These are phyloP conservation scores for Struthidea cinerea DNA, from an alignment of 2,113 vertebrate genomes.

Conservation along the genomic window DNA sequence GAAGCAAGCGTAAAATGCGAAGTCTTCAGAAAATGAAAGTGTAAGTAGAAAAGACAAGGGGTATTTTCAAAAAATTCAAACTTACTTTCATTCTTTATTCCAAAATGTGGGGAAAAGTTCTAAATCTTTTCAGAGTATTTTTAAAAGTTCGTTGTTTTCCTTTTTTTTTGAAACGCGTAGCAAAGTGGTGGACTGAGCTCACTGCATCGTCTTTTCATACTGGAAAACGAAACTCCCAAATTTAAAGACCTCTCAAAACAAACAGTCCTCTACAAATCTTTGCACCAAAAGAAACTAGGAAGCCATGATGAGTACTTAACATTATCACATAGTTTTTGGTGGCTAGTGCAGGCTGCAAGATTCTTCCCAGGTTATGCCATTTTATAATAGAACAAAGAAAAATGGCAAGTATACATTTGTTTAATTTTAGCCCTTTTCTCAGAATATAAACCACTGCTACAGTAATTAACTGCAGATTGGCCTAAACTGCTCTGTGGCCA, in stretches of 20 bases:
- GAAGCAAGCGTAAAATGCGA: fast-evolving
- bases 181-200: background rate
- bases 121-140: background rate
- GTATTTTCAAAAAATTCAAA: background rate
- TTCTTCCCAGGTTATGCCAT: constrained; percentile 1
- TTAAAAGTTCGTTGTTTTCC: fast-evolving
- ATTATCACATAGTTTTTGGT: background rate
- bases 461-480: constrained; percentile 52
- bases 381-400: constrained; percentile 3
- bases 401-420: constrained; percentile 14
- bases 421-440: constrained; percentile 54
- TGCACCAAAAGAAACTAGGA: background rate
- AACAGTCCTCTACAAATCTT: background rate
- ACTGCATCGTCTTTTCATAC: background rate
- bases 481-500: constrained; percentile 9
- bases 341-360: background rate
- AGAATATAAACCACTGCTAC: constrained; percentile 48
- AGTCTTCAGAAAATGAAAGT: background rate
- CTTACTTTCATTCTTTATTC: background rate
- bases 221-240: background rate
- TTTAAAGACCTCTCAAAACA: background rate
- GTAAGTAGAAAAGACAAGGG: background rate
- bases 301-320: background rate
- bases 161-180: background rate
- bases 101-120: fast-evolving